Conservation (phyloP, 2,113 vertebrate genomes). For the Scopus umbretta region DNA sequence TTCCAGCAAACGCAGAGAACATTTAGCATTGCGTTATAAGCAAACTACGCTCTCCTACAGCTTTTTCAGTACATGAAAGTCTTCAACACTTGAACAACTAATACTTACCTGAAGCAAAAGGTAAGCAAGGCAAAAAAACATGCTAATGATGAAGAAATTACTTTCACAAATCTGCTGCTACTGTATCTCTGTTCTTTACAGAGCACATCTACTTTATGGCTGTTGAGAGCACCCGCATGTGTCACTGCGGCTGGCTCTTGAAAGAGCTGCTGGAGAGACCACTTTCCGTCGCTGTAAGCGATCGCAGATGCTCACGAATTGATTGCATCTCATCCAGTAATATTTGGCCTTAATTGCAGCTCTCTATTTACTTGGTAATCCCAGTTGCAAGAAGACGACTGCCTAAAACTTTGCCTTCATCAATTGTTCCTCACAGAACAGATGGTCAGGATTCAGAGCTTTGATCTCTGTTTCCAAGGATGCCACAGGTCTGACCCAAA, state of each 20-base stretch:
- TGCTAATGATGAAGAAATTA: neutral
- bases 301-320: neutral
- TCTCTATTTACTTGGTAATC: neutral
- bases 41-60: neutral
- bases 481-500: neutral
- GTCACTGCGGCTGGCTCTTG: neutral
- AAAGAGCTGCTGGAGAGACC: neutral
- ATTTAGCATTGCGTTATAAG: neutral
- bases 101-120: neutral
- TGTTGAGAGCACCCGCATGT: neutral
- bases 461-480: neutral
- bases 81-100: neutral
- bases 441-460: neutral
- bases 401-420: neutral
- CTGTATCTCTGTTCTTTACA: neutral
- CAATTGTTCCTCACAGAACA: neutral
- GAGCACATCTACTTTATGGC: neutral
- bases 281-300: accelerated
- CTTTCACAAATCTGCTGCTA: neutral
- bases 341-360: neutral
- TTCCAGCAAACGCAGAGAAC: neutral
- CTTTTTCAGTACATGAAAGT: neutral
- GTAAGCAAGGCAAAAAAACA: neutral
- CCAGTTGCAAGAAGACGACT: neutral
- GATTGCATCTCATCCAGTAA: neutral